A percentile compares a stretch with the other conserved stretches of the same genome.
Evolutionary conservation across 2,888 invertebrate species (phyloP).

Genomic region (Drosophila formosana): DNA sequence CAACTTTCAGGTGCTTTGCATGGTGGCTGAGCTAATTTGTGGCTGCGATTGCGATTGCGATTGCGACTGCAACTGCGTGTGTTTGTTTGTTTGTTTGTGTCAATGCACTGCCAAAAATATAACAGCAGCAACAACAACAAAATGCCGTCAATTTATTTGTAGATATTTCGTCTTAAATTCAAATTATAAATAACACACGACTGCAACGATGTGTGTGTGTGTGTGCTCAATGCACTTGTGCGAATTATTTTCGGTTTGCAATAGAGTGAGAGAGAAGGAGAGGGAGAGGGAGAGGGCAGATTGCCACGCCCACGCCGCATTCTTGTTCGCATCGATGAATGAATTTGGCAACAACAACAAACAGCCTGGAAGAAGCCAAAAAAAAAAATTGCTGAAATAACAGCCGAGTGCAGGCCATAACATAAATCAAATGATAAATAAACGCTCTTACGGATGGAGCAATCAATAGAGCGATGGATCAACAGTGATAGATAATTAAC

Average conservation of each 20-base stretch:
- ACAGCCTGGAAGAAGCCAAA: conserved; percentile 44
- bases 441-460: conserved; percentile 8
- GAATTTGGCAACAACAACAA: conserved; percentile 48
- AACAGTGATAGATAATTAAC: conserved; percentile 49
- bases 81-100: conserved; percentile 40
- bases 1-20: background rate
- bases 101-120: conserved; percentile 64
- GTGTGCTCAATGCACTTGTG: conserved; percentile 51
- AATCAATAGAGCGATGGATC: conserved; percentile 32
- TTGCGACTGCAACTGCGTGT: conserved; percentile 10
- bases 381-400: conserved; percentile 42
- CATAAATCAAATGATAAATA: conserved; percentile 63
- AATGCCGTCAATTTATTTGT: conserved; percentile 58
- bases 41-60: too few relatives aligned
- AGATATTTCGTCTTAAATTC: conserved; percentile 69
- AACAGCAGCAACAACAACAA: conserved; percentile 25
- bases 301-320: conserved; percentile 39
- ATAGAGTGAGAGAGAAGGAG: background rate
- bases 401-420: conserved; percentile 42
- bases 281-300: background rate
- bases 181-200: conserved; percentile 59
- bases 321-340: conserved; percentile 59
- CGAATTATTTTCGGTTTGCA: conserved; percentile 1
- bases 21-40: background rate
- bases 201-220: conserved; percentile 2